Evolutionary conservation across 2,113 vertebrate species (phyloP), one percentile per base, ranked within the genome.

Genomic region (Meleagris gallopavo): DNA sequence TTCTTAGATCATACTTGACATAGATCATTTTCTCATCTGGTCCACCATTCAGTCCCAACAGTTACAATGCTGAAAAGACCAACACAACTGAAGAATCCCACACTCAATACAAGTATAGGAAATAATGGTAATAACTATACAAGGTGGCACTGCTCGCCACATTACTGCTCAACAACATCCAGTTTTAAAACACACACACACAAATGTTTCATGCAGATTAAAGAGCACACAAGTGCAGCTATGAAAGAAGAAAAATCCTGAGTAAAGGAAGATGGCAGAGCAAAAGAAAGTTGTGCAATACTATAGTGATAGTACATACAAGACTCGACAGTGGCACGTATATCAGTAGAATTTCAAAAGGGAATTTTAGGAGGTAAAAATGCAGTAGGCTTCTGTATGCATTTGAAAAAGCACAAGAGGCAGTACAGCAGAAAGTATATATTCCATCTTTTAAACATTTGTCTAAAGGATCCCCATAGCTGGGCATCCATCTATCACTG

Each of bases 321-420:
- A 58, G 19, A 58, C 57, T 60, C 30, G 4, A 60, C 20, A 60
- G n/a, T 14, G 20, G 57, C 57, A 60, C 18, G 12, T n/a, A 1
- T 43, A 73, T n/a, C 30, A 78, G n/a, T 73, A 88, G 32, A 89
- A 78, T 30, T 87, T 84, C n/a, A 71, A 71, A 91, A 88, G 29
- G 15, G 71, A 77, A 81, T 67, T 2, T 34, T 4, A 71, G 54
- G 38, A 54, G 9, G 15, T 62, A 62, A 62, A 80, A 83, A 74
- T 40, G 2, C 77, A 15, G 45, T 38, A 8, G 4, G 30, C 61
- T 72, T 5, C 29, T 43, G 72, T 54, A 73, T 8, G 11, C 17
- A 52, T 57, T 46, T 61, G 34, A 22, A 65, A 75, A 72, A 40
- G 5, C 24, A 67, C 20, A 72, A 55, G 32, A 71, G 32, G 36